phyloP scores from a whole-genome alignment of 2,797 vertebrate species.

The Typhlichthys subterraneus region DNA sequence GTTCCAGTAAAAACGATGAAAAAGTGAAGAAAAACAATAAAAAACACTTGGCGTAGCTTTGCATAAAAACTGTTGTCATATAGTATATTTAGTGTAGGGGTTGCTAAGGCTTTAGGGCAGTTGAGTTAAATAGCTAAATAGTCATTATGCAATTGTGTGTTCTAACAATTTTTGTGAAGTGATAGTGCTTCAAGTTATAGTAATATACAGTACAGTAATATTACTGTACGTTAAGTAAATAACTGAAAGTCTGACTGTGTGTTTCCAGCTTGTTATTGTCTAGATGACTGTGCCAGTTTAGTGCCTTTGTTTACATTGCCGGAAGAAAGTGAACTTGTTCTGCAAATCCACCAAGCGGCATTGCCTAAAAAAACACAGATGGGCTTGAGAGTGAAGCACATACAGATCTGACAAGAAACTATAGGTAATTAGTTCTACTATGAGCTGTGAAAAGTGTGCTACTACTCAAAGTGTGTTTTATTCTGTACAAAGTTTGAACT shows the following conservation, averaged over 20 bases:
- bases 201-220: no score
- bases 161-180: no score
- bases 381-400: constrained; percentile 16
- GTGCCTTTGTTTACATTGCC: constrained; percentile 41
- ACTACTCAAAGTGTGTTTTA: constrained; percentile 19
- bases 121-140: neutral
- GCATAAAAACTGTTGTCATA: neutral
- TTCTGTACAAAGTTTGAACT: constrained; percentile 18
- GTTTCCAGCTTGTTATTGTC: constrained; percentile 38
- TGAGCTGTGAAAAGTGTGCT: constrained; percentile 24
- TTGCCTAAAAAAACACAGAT: constrained; percentile 14
- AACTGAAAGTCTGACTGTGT: constrained; percentile 25
- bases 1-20: constrained; percentile 20
- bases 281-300: constrained; percentile 28
- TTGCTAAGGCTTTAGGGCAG: constrained; percentile 5
- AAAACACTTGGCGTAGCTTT: constrained; percentile 9
- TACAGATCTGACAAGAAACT: constrained; percentile 11
- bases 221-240: constrained; percentile 34
- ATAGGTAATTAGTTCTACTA: constrained; percentile 36
- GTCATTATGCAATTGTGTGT: no score
- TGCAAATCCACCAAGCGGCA: constrained; percentile 33
- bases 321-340: constrained; percentile 44
- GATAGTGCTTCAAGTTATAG: no score
- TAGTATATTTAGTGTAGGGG: neutral
- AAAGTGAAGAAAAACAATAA: constrained; percentile 19